These are phyloP conservation scores for Zonotrichia leucophrys DNA, from an alignment of 2,113 vertebrate genomes.

Conservation along the genomic window DNA sequence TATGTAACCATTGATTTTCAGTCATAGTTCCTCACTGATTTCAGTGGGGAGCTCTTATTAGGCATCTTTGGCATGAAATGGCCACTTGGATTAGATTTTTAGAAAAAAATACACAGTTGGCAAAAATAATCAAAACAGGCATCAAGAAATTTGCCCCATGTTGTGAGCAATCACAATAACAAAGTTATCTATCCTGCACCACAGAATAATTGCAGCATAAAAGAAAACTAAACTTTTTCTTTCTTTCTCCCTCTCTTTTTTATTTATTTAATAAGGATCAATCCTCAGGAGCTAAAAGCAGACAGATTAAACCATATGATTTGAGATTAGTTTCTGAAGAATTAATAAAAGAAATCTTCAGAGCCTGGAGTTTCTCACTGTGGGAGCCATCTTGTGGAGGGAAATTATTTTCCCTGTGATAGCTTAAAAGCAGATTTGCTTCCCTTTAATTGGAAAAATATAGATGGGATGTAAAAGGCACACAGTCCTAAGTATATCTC, in stretches of 20 bases:
- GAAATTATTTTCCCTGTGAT: slow-evolving; percentile 5
- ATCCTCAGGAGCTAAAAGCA: background rate
- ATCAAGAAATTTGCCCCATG: background rate
- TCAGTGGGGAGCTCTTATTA: background rate
- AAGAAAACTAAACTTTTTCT: background rate
- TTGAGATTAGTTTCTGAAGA: background rate
- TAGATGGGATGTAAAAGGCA: background rate
- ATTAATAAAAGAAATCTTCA: background rate
- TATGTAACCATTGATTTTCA: slow-evolving; percentile 10
- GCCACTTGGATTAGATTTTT: background rate
- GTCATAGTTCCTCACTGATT: background rate
- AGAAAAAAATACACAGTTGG: background rate
- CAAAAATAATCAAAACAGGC: background rate
- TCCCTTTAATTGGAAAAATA: background rate
- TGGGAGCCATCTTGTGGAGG: slow-evolving; percentile 33
- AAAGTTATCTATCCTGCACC: background rate
- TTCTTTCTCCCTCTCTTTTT: background rate
- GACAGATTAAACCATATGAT: background rate
- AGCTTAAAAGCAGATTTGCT: background rate
- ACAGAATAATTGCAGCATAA: background rate
- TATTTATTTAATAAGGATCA: background rate
- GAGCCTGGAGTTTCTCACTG: background rate
- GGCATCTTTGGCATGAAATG: background rate
- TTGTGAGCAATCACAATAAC: background rate
- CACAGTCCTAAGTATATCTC: background rate